Conservation (phyloP, 2,113 vertebrate genomes). For the Melospiza melodia region DNA sequence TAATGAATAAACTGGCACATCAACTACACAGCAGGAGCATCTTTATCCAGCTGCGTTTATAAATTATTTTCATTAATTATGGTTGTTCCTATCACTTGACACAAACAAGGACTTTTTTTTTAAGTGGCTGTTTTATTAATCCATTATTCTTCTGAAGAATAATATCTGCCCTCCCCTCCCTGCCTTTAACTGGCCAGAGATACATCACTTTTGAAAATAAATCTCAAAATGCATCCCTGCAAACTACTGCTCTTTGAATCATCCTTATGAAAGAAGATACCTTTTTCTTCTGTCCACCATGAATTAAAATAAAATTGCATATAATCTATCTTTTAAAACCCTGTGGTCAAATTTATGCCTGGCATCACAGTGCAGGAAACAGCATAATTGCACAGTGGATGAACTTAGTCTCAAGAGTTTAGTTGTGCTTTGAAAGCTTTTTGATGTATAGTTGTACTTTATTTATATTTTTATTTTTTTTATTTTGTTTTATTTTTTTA, state of each 20-base stretch:
- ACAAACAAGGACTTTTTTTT: neutral
- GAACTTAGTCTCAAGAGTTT: neutral
- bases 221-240: neutral
- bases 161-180: neutral
- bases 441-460: constrained; percentile 31
- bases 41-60: constrained; percentile 59
- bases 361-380: neutral
- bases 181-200: neutral
- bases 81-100: neutral
- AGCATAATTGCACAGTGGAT: neutral
- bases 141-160: constrained; percentile 15
- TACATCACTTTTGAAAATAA: neutral
- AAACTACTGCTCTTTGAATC: neutral
- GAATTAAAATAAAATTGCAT: constrained; percentile 46
- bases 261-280: neutral
- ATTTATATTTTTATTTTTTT: neutral
- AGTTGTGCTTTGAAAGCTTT: constrained; percentile 21
- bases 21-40: neutral
- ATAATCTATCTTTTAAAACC: neutral
- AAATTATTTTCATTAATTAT: constrained; percentile 48
- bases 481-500: neutral
- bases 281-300: neutral
- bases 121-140: neutral
- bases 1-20: neutral
- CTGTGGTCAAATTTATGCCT: neutral